Conservation (phyloP, 2,888 invertebrate genomes). For the Laothoe populi region DNA sequence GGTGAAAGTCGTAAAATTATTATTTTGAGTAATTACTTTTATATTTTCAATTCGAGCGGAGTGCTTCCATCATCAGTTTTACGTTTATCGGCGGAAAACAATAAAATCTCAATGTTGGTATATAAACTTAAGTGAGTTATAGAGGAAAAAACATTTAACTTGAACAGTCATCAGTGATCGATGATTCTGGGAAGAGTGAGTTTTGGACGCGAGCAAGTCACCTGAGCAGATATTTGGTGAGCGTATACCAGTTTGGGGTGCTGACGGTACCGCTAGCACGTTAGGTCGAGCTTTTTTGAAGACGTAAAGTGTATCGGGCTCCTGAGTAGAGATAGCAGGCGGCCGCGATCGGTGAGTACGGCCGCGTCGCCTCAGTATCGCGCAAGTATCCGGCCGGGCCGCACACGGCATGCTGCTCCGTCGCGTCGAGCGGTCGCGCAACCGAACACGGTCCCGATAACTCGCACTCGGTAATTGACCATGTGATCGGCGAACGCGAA, state of each 20-base stretch:
- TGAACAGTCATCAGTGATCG: constrained; percentile 41
- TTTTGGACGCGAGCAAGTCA: constrained; percentile 31
- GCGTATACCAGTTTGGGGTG: constrained; percentile 51
- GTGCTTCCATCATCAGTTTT: constrained; percentile 17
- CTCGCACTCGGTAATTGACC: constrained; percentile 60
- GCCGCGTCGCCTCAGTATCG: constrained; percentile 62
- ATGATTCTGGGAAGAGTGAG: constrained; percentile 40
- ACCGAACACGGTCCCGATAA: constrained; percentile 68
- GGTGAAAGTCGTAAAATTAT: constrained; percentile 18
- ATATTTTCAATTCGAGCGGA: neutral
- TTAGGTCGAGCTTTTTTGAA: constrained; percentile 61
- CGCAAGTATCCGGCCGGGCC: constrained; percentile 64
- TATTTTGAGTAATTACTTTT: constrained; percentile 4
- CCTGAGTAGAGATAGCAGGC: constrained; percentile 58
- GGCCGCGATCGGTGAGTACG: constrained; percentile 26
- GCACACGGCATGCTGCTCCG: constrained; percentile 62
- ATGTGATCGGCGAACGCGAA: constrained; percentile 61
- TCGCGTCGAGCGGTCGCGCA: constrained; percentile 49
- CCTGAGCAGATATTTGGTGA: constrained; percentile 34
- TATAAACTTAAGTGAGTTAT: constrained; percentile 18
- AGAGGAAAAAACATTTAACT: constrained; percentile 31
- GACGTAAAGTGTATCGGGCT: constrained; percentile 59
- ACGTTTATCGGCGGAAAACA: constrained; percentile 21
- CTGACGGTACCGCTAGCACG: constrained; percentile 49
- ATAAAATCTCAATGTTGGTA: neutral